Conservation (phyloP, 2,113 vertebrate genomes). For the Opisthocomus hoazin region DNA sequence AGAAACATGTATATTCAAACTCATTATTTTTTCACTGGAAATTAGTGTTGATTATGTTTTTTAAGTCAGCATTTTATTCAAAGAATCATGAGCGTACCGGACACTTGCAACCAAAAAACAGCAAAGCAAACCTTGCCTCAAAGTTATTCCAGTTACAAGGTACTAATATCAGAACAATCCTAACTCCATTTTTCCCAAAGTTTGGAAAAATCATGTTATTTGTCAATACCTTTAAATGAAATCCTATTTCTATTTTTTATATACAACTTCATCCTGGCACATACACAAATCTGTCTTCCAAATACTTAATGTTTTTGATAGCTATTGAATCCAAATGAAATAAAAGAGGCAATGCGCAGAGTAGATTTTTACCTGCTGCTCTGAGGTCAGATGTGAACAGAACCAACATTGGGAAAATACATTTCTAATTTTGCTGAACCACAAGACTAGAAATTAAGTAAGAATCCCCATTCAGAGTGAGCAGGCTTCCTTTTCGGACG, state of each 20-base stretch:
- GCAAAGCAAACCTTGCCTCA: background rate
- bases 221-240: background rate
- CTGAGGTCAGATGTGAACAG: background rate
- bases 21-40: no score
- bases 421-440: slow-evolving; percentile 11
- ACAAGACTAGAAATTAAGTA: background rate
- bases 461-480: background rate
- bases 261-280: background rate
- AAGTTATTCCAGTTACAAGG: background rate
- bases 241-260: background rate
- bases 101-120: no score
- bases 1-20: no score
- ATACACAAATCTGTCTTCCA: background rate
- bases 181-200: background rate
- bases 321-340: background rate
- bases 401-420: background rate
- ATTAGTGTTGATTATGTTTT: no score
- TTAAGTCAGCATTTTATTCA: no score
- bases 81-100: no score
- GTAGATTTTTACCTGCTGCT: background rate
- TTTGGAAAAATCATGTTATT: background rate
- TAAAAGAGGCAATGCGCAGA: background rate
- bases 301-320: background rate
- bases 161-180: background rate
- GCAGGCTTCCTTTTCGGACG: background rate